Conservation (phyloP, 2,888 invertebrate genomes). For the Cylindroiulus punctatus region DNA sequence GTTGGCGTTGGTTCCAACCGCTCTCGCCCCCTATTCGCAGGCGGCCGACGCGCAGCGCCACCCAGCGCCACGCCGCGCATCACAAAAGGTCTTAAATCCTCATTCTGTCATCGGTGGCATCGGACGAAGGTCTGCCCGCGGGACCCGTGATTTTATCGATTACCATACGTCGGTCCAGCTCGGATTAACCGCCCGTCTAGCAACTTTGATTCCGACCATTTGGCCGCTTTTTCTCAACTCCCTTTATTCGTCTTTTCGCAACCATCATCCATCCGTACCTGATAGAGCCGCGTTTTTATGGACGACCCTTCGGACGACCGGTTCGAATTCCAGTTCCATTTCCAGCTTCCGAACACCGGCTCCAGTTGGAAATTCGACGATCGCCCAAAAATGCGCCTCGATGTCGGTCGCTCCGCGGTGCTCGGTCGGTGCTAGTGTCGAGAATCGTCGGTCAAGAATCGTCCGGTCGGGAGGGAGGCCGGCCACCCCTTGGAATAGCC, state of each 20-base stretch:
- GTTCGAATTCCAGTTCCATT: no score
- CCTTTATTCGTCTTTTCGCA: no score
- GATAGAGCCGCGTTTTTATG: neutral
- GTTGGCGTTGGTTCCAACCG: no score
- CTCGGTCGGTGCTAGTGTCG: constrained; percentile 24
- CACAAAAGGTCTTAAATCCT: constrained; percentile 1
- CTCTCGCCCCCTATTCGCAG: no score
- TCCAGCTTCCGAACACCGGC: no score
- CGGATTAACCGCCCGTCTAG: neutral
- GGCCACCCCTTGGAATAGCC: neutral
- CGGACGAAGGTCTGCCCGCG: neutral
- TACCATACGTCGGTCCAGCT: neutral
- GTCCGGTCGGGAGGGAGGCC: neutral
- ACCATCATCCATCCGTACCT: neutral
- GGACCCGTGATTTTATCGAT: neutral
- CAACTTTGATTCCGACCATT: no score
- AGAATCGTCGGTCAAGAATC: no score
- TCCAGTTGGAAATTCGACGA: no score
- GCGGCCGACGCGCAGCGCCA: neutral
- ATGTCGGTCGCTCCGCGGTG: neutral
- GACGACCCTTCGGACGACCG: neutral
- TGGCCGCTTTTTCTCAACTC: no score
- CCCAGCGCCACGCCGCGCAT: neutral
- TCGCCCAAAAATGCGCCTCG: neutral
- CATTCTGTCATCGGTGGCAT: neutral